Evolutionary conservation across 2,113 vertebrate species (phyloP), one percentile per base, ranked within the genome.

Genomic region (Osmerus mordax): DNA sequence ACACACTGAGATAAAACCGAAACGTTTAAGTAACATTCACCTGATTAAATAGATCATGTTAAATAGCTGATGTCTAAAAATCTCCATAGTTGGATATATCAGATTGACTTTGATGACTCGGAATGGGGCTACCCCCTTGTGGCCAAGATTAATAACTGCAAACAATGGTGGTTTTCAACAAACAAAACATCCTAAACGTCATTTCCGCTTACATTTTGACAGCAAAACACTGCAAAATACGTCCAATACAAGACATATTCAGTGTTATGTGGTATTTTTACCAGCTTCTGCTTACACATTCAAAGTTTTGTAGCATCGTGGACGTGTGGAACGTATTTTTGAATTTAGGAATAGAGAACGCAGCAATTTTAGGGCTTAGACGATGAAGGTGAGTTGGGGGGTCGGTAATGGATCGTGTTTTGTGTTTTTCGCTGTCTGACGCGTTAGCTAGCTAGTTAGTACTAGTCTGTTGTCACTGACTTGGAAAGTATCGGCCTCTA

Each of bases 371-470:
- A 41, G 68, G 29, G 53, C 63, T 72, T 72, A 75, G 55, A 72
- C 72, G 55, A 87, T 87, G 85, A 87, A 84, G 83, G 85, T 84
- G 79, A 87, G 85, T 81, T 56, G 62, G 62, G 21, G 69, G 51
- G 23, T 63, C 41, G 41, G 41, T 47, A 47, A 47, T 47, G 41
- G 41, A 47, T 47, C 41, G 41, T 47, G 65, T 9, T 53, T 60
- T 73, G 23, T 70, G 25, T 79, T 71, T 59, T 71, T 54, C 67
- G 73, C 72, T 60, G 36, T 68, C 52, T 69, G 29, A 23, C 55
- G 52, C 19, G 51, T 29, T 53, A 41, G 61, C 28, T 25, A 65
- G 55, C 55, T 18, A 56, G 55, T 19, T 55, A 18, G 15, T 19
- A 19, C 55, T 56, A 16, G n/a, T 18, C 55, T 56, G 8, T 4